Conservation (phyloP, 2,113 vertebrate species). For the Prolemur simus region DNA sequence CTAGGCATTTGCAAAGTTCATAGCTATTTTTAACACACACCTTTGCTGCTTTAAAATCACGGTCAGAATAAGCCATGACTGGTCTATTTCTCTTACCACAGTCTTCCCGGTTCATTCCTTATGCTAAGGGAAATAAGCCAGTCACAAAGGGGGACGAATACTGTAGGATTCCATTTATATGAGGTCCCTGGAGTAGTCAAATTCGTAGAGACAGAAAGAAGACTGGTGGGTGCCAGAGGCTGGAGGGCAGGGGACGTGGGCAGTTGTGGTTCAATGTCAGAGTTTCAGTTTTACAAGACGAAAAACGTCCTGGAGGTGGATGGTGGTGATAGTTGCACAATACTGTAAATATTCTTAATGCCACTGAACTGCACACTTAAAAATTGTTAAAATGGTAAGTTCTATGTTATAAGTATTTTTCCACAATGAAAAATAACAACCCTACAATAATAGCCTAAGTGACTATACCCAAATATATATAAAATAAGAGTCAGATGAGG, state of each 20-base stretch:
- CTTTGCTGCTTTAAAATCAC: neutral
- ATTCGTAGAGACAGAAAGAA: neutral
- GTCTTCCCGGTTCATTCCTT: neutral
- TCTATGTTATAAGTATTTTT: neutral
- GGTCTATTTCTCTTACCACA: neutral
- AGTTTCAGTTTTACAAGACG: neutral
- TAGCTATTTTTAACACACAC: neutral
- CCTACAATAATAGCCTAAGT: neutral
- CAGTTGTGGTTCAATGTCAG: neutral
- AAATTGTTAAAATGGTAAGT: neutral
- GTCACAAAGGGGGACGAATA: neutral
- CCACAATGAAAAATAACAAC: neutral
- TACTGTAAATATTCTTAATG: neutral
- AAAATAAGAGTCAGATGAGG: neutral
- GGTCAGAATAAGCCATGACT: neutral
- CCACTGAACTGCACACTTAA: neutral
- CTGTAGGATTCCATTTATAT: rapidly evolving
- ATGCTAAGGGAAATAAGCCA: neutral
- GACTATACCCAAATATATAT: neutral
- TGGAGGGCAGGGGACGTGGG: rapidly evolving
- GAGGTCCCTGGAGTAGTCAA: too few species aligned
- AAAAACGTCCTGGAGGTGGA: neutral
- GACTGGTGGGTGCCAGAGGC: neutral
- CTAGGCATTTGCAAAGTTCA: neutral
- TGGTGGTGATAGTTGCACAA: rapidly evolving